Base-by-base conservation (phyloP, 2,888 invertebrate species). In the Macropis europaea region DNA sequence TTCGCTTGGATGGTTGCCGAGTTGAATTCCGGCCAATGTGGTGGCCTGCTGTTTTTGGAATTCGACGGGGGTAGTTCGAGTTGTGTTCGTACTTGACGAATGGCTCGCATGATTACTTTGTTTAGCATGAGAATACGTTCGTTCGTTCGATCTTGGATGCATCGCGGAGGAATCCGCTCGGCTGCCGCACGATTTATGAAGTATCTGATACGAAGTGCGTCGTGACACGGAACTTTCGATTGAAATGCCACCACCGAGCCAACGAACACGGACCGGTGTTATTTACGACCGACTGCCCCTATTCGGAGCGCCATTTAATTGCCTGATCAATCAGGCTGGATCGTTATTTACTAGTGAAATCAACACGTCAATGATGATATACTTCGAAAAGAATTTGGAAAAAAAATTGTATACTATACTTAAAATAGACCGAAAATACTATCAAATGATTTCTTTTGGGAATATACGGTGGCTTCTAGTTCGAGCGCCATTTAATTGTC, bases 1-100 rank as follows among this genome's bases (percentile, higher is more conserved):
- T 64, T 67, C 72, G 53, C 26, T 79, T 81, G 82, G 80, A 82
- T 60, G 66, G 19, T 43, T 79, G 82, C 81, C 81, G 69, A 81
- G 69, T 82, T 81, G 81, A 81, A 77, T 64, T 67, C 69, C 75
- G 60, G 77, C 82, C 82, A 82, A 81, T 79, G 75, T 42, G 71
- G 64, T 70, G 66, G 74, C 66, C 71, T 57, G 59, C 67, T 68
- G 75, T 76, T 82, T 81, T 77, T 48, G 53, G 57, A 77, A 81
- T 79, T 82, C 66, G 69, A 79, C 66, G 60, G 73, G n/a, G 62
- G 53, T 57, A 43, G 66, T 76, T 69, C n/a, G n/a, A n/a, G n/a
- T n/a, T n/a, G n/a, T n/a, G 60, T 52, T 66, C 45, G 47, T 32
- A 34, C 67, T 71, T 68, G 79, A 81, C 66, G 70, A 81, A 81